Conservation (phyloP, 2,888 invertebrate species). For the Caenorhabditis sulstoni region DNA sequence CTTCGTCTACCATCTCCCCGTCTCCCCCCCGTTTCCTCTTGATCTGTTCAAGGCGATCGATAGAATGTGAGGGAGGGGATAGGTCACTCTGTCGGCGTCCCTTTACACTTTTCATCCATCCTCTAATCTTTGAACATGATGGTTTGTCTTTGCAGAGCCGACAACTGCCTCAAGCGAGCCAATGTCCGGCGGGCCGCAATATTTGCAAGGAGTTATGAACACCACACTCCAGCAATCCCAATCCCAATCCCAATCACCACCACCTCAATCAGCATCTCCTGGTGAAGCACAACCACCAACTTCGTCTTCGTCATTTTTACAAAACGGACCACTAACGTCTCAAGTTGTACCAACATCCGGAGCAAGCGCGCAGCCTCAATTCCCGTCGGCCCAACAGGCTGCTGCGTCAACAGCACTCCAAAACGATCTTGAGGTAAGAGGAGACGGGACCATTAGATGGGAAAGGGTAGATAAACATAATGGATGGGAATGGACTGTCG, state of each 20-base stretch:
- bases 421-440: slow-evolving; percentile 46
- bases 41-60: neutral
- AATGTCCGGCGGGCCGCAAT: slow-evolving; percentile 64
- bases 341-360: slow-evolving; percentile 32
- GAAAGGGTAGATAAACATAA: slow-evolving; percentile 2
- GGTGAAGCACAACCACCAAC: slow-evolving; percentile 13
- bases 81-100: neutral
- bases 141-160: slow-evolving; percentile 61
- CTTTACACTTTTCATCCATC: neutral
- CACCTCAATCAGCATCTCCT: neutral
- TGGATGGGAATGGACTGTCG: slow-evolving; percentile 59
- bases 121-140: neutral
- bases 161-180: slow-evolving; percentile 57
- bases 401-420: slow-evolving; percentile 55
- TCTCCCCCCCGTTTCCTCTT: neutral
- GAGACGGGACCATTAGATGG: neutral
- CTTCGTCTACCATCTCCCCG: neutral
- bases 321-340: slow-evolving; percentile 26
- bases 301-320: slow-evolving; percentile 23
- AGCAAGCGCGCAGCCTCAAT: slow-evolving; percentile 21
- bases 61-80: neutral
- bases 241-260: slow-evolving; percentile 10
- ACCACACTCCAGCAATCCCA: slow-evolving; percentile 34
- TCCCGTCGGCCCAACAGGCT: slow-evolving; percentile 10
- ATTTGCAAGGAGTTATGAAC: slow-evolving; percentile 52